Conservation (phyloP, 2,797 vertebrate genomes). For the Acrocephalus scirpaceus region DNA sequence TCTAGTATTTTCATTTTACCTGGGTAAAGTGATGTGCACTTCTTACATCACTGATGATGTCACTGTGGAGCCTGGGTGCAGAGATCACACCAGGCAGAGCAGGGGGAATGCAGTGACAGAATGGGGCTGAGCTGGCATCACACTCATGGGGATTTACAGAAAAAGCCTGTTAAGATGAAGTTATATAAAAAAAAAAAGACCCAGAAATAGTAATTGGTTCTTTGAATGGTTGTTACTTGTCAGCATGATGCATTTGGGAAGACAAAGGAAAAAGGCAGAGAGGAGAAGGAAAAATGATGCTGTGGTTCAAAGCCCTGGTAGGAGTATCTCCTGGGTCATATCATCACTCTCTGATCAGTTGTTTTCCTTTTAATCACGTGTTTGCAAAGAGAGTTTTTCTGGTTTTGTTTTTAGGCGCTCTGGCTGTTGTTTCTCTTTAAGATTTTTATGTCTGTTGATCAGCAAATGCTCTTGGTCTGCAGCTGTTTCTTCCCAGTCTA, state of each 20-base stretch:
- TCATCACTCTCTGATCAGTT: background rate
- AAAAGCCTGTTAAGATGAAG: background rate
- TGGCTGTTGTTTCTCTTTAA: background rate
- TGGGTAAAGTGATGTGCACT: background rate
- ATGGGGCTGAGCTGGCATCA: background rate
- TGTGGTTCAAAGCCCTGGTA: background rate
- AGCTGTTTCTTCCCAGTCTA: background rate
- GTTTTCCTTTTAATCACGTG: background rate
- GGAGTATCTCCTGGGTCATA: background rate
- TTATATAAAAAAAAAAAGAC: background rate
- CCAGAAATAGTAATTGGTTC: background rate
- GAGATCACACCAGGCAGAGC: background rate
- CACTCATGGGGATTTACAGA: fast-evolving
- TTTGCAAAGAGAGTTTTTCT: background rate
- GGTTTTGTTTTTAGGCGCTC: background rate
- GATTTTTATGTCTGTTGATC: background rate
- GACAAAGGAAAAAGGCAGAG: background rate
- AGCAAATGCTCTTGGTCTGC: background rate
- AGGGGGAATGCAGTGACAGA: background rate
- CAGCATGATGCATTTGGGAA: background rate
- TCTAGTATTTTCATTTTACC: background rate
- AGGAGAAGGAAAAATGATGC: background rate
- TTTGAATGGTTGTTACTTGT: background rate
- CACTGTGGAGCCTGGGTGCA: background rate
- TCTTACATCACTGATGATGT: background rate